Base-by-base conservation (phyloP, 2,797 vertebrate species). In the Eleutherodactylus coqui region DNA sequence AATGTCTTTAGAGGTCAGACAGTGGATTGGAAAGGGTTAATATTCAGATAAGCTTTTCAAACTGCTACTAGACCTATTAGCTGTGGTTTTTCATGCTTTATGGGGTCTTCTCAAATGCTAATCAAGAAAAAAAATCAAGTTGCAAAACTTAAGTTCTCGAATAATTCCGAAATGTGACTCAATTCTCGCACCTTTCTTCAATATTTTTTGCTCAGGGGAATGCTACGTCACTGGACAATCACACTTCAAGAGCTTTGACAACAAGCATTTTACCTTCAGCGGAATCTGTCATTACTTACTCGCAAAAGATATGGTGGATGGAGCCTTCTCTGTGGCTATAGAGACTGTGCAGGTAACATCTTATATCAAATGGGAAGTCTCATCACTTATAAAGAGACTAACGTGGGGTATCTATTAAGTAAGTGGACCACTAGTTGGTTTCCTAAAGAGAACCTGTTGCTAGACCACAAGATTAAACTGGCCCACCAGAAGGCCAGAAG, bases 241-340 rank as follows among this genome's bases (percentile, higher is more conserved):
- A 60, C 98, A 99, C 93, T 99, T 97, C 92, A 99, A 99, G 92
- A 97, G 96, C 75, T 99, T 99, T 72, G 98, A 99, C 89, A 94
- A 96, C 94, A 98, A 95, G 86, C 95, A 98, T 89, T 99, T 98
- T 91, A 99, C 97, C 81, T 99, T 98, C 94, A 95, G 94, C 0
- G 97, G 97, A 16, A 94, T 96, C 89, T 99, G 98, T 89, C 97
- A 97, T 89, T 98, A 97, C 89, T 92, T 98, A 87, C 93, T 99
- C 90, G 95, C 96, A 49, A 95, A 92, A 87, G 98, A 99, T 89
- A 98, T 97, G 17, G 79, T 91, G 78, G 93, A 95, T 29, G 92
- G 91, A 24, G 87, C 91, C 45, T 99, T 99, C 89, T 97, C 98
- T 32, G 92, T 96, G 51, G 90, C 97, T 89, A 96, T 98, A 17